Conservation (phyloP, 1,140 invertebrate species). For the Parapsyche elsis region DNA sequence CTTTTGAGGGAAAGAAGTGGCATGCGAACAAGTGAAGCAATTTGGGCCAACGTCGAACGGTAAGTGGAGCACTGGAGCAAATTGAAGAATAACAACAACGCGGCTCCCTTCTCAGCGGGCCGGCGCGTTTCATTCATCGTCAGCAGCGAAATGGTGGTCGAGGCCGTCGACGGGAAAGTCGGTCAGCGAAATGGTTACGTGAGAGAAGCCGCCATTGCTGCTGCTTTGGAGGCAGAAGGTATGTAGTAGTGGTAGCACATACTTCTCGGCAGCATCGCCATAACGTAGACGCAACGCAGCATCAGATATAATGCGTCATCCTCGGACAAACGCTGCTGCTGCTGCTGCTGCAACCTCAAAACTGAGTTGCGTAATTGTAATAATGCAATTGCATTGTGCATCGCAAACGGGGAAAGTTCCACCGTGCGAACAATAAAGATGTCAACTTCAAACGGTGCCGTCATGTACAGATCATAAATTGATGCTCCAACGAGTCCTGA, state of each 20-base stretch:
- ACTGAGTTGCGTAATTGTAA: slow-evolving; percentile 7
- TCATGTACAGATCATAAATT: too few species aligned
- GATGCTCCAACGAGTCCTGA: too few species aligned
- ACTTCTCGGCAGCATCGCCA: too few species aligned
- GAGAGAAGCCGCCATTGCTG: slow-evolving; percentile 48
- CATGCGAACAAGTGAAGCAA: neutral
- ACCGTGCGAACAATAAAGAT: too few species aligned
- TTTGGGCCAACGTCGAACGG: slow-evolving; percentile 39
- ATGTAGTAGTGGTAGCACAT: too few species aligned
- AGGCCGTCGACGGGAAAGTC: slow-evolving; percentile 47
- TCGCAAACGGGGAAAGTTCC: too few species aligned
- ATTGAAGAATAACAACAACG: slow-evolving; percentile 24
- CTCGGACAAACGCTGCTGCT: neutral
- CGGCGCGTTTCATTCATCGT: slow-evolving; percentile 34
- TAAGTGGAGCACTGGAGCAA: slow-evolving; percentile 39
- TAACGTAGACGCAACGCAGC: slow-evolving; percentile 31
- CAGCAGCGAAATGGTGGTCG: slow-evolving; percentile 50
- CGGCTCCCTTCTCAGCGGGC: neutral
- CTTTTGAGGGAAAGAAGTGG: neutral
- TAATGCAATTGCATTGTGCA: neutral
- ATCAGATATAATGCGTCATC: slow-evolving; percentile 15
- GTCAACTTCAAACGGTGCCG: too few species aligned
- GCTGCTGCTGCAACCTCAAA: neutral
- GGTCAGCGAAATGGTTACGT: slow-evolving; percentile 57
- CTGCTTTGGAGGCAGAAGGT: neutral